Evolutionary conservation across 2,113 vertebrate genomes (phyloP), one percentile per base, ranked within the genome.

Genomic region (Todiramphus chloris): DNA sequence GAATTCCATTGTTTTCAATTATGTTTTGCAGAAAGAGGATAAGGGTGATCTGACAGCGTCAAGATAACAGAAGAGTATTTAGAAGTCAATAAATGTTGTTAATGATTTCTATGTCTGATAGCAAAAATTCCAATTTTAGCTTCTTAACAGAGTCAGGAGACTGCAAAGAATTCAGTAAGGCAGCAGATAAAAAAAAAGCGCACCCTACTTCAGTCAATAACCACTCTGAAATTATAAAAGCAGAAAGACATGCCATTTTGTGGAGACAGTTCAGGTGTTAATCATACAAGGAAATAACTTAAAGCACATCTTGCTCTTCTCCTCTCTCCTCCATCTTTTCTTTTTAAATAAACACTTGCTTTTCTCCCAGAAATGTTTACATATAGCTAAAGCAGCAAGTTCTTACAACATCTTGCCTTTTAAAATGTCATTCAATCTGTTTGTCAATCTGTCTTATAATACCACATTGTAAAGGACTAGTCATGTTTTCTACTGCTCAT

Each of bases 1-100:
- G 79, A 84, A 94, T 58, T 35, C 81, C 91, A 91, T 93, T 97
- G 88, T 95, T 97, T 95, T 94, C 53, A 80, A 94, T 69, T 93
- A 83, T 30, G 53, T 64, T 93, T 88, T 83, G 59, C 16, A 4
- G 64, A 94, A 87, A 83, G 39, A 17, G 24, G 48, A 64, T 85
- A 92, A 91, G 63, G 50, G 74, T 84, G 53, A 93, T 84, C 80
- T 90, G 81, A 94, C 92, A 93, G 55, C 37, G 7, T 63, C 35
- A 13, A 90, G 90, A 89, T 96, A 96, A 96, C 18, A 0, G 37
- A 87, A 67, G 31, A 74, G n/a, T 68, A 31, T 64, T 96, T 95
- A 94, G 81, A 96, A 97, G 48, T 82, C 94, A 96, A 72, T 95
- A 94, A 77, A 56, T 39, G 66, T 79, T 82, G 59, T 63, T 95